Base-by-base conservation (phyloP, 2,888 invertebrate genomes). In the Callyntrura guangdongensis region DNA sequence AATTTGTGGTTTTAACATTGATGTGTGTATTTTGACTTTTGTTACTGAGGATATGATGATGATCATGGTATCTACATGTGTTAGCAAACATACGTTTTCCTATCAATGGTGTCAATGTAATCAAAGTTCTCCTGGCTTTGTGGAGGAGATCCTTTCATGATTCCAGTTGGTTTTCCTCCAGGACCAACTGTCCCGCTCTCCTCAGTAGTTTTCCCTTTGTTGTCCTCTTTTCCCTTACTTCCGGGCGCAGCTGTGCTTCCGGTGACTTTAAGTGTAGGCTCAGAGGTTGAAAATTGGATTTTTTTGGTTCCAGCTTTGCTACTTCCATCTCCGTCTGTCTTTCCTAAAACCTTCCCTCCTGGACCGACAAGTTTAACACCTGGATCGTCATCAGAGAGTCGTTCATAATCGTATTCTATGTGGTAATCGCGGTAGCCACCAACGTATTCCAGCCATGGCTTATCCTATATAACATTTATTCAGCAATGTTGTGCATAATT, bases 361-460 rank as follows among this genome's bases (percentile, higher is more conserved):
- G 25, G 1, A 22, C 67, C 67, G 14, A 67, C 67, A 67, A 67
- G 0, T 14, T 67, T 67, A 5, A 36, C 53, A 36, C 69, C 82
- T 8, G 84, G 84, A 0, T 84, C 81, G 27, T 86, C 91, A 3
- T 92, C 84, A n/a, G 27, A 67, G 12, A 86, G 49, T 5, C 83
- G 17, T 5, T 79, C 86, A 11, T 86, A 79, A 45, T 84, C 86
- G 25, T 77, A 89, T 2, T 74, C 53, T 12, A 84, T 36, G 12
- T 74, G 79, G 53, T 82, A 72, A 20, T 89, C 81, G 0, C 47
- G 9, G 25, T 47, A 89, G 36, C 91, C 91, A 22, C 92, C 92
- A 45, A 88, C 77, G 25, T 92, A 92, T 64, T 92, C 91, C 17
- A 90, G 36, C 92, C 92, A 92, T n/a, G 92, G 92, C 36, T 92